These are phyloP conservation scores for Epinephelus awoara DNA, from an alignment of 2,797 vertebrate genomes.

Conservation along the genomic window DNA sequence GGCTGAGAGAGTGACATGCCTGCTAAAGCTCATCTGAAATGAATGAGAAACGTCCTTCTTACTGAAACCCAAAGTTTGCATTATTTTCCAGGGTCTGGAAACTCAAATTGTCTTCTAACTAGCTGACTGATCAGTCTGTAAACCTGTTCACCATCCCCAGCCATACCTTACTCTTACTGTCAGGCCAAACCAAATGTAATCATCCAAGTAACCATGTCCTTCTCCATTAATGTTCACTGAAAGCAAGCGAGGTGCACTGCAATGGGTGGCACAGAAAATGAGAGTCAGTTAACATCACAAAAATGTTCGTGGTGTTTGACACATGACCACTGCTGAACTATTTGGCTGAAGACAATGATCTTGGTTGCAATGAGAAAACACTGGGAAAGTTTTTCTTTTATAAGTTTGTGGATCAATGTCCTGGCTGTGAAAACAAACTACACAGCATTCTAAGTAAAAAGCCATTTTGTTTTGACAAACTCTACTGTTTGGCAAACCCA, in stretches of 20 bases:
- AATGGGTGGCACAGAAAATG: background rate
- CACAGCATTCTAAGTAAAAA: background rate
- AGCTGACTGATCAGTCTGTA: background rate
- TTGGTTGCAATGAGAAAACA: background rate
- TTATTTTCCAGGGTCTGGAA: background rate
- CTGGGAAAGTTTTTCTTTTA: background rate
- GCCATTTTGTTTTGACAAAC: background rate
- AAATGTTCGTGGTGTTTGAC: background rate
- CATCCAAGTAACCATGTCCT: background rate
- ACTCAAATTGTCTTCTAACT: constrained; percentile 5
- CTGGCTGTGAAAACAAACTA: background rate
- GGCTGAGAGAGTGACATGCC: background rate
- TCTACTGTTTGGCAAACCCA: background rate
- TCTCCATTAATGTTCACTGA: background rate
- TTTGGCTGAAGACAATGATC: background rate
- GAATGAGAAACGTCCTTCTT: background rate
- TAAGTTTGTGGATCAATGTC: background rate
- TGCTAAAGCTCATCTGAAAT: background rate
- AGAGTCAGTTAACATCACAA: background rate
- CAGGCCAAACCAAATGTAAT: background rate
- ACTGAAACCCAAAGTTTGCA: background rate
- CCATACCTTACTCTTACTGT: background rate
- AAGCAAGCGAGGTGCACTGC: background rate
- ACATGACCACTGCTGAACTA: background rate
- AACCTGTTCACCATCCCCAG: background rate